phyloP scores from a whole-genome alignment of 1,140 invertebrate genomes.

The Trichoplusia ni region DNA sequence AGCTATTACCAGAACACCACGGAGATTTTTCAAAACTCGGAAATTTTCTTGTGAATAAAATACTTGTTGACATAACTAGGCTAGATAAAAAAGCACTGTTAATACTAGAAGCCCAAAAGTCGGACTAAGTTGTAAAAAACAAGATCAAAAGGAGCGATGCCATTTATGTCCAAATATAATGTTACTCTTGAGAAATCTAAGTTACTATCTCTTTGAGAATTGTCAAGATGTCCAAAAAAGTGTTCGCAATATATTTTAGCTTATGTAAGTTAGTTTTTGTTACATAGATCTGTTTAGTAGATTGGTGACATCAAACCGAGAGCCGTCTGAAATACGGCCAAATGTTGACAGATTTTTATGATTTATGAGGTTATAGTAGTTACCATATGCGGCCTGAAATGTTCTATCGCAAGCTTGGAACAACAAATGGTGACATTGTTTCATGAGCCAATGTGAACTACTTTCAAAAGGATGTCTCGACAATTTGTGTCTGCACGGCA shows the following conservation, averaged over 20 bases:
- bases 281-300: constrained; percentile 17
- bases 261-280: constrained; percentile 15
- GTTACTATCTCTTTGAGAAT: constrained; percentile 5
- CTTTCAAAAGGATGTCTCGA: background rate
- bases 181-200: constrained; percentile 12
- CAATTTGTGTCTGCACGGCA: too few species aligned
- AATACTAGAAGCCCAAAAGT: constrained; percentile 1
- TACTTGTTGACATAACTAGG: constrained; percentile 2
- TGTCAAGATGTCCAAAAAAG: constrained; percentile 16
- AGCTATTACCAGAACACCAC: background rate
- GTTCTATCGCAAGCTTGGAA: background rate
- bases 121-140: constrained; percentile 9
- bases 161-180: constrained; percentile 25
- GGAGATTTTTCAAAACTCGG: too few species aligned
- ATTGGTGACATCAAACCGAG: constrained; percentile 24
- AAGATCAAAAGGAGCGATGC: constrained; percentile 8
- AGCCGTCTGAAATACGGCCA: background rate
- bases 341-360: constrained; percentile 6
- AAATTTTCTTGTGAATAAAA: background rate
- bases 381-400: constrained; percentile 11
- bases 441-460: background rate
- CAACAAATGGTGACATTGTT: background rate
- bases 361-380: constrained; percentile 10
- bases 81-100: background rate
- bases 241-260: constrained; percentile 14